Base-by-base conservation (phyloP, 2,888 invertebrate species). In the Coecobrya sp. region DNA sequence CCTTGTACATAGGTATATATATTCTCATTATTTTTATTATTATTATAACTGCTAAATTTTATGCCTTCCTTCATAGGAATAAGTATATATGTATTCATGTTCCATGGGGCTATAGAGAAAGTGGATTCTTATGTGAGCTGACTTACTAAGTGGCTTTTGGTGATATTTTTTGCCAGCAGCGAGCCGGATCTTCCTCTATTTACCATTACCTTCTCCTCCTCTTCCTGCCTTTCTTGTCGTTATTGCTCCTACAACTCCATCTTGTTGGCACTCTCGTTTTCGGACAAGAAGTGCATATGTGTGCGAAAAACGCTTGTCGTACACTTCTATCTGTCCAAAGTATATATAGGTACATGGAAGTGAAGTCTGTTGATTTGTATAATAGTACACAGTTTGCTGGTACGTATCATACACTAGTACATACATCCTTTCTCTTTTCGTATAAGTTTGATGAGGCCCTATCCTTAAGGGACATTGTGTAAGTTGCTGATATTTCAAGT, bases 71-170 rank as follows among this genome's bases (percentile, higher is more conserved):
- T 5, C 8, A 62, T n/a, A 62, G 19, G 19, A 62, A 25, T 62
- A 62, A 22, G 0, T 22, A 62, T 55, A n/a, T n/a, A 42, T 42
- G 42, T 62, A 7, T 25, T 62, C 22, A 7, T 62, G 62, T 22
- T 62, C 22, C 13, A 49, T 52, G 55, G 45, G 36, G 30, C 27
- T 52, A 22, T 19, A 42, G 86, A 13, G 73, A 86, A 86, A 86
- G 86, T 86, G 73, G 86, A 76, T 59, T 86, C 86, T 59, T 73
- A 86, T 86, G 86, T 86, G 86, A 86, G 36, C 59, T 36, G 86
- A 86, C 86, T 86, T 55, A 65, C 36, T 59, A 86, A 86, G 52
- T 76, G 36, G 86, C 30, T 76, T 86, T 86, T 76, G 86, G 76
- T 86, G 73, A 86, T 86, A 73, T 86, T 86, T n/a, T 86, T 70